Evolutionary conservation across 2,797 vertebrate genomes (phyloP), one percentile per base, ranked within the genome.

Genomic region (Mallotus villosus): DNA sequence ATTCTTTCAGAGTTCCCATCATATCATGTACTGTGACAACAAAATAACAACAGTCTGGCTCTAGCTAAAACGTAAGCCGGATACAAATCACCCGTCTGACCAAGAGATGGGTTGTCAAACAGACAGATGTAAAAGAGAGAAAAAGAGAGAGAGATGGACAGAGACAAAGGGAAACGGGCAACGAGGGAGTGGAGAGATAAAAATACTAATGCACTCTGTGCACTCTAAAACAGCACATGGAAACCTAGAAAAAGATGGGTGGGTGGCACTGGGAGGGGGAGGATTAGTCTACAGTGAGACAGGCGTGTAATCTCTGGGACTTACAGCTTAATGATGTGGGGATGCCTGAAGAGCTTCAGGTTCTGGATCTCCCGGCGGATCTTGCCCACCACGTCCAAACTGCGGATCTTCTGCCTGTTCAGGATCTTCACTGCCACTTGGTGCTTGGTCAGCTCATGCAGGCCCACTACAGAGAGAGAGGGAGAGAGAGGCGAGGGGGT

Each of bases 311-410:
- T 87, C 83, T 80, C 83, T 80, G 79, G 82, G 89, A 93, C 97
- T 98, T 93, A 98, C 97, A 99, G 89, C 89, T 99, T 99, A 89
- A 99, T 99, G 90, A 99, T 99, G 85, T 99, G 97, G 74, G 97
- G 97, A 85, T 99, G 98, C 63, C 98, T 94, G 89, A 99, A 99
- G 78, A 99, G 97, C 84, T 99, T 99, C 81, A 99, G 95, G 89
- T 99, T 99, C 91, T 99, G 97, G 84, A 99, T 99, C 83, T 99
- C 98, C 70, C 97, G 89, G 37, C 97, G 96, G 84, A 99, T 99
- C 90, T 99, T 99, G 78, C 97, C 98, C 71, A 99, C 98, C 72
- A 99, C 98, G 53, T 99, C 98, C 74, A 99, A 94, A 88, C 97
- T 99, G 77, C 98, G 97, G 81, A 99, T 99, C 92, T 98, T 99